phyloP scores from a whole-genome alignment of 2,113 vertebrate species.

The Oreocharis arfaki region DNA sequence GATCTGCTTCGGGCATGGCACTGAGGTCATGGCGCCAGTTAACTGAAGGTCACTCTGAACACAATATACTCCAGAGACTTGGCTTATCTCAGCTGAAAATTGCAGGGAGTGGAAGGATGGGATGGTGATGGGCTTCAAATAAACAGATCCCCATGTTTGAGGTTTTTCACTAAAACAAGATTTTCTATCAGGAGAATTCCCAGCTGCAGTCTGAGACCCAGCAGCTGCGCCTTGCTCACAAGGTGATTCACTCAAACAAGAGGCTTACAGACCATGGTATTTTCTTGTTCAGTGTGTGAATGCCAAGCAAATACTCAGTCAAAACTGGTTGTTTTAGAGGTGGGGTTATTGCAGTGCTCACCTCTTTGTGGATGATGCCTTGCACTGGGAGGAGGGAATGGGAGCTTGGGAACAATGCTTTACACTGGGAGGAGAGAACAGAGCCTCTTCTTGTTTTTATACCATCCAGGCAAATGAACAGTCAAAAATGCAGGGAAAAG shows the following conservation, averaged over 20 bases:
- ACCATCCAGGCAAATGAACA: background rate
- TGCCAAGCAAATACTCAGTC: background rate
- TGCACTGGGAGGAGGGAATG: background rate
- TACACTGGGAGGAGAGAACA: background rate
- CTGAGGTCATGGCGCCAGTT: background rate
- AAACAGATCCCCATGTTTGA: background rate
- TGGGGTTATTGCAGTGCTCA: background rate
- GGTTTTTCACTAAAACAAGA: background rate
- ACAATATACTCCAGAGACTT: background rate
- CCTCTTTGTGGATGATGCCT: background rate
- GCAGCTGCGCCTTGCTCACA: background rate
- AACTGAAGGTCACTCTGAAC: constrained; percentile 27
- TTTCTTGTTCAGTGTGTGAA: background rate
- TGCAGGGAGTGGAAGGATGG: background rate
- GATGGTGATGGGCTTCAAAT: background rate
- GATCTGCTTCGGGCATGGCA: background rate
- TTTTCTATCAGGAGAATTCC: background rate
- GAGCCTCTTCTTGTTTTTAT: background rate
- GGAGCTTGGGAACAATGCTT: background rate
- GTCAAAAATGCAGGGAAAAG: background rate
- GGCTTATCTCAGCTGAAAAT: background rate
- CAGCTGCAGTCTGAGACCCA: background rate
- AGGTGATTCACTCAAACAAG: background rate
- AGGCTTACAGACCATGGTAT: background rate
- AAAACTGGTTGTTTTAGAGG: background rate